phyloP scores from a whole-genome alignment of 2,797 vertebrate species.

The Erpetoichthys calabaricus region DNA sequence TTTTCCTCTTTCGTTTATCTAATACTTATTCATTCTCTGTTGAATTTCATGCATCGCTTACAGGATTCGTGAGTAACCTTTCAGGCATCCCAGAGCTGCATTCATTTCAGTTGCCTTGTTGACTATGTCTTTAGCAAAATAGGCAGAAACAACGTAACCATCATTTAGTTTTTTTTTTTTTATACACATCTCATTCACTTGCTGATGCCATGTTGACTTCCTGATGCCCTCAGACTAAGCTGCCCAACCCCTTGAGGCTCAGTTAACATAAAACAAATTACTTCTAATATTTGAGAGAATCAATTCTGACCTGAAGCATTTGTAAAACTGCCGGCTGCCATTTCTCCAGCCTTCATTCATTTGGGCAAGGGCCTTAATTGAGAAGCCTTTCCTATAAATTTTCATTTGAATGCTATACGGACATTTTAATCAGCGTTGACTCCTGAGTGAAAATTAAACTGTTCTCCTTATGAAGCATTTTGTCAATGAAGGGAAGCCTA shows the following conservation, averaged over 20 bases:
- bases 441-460: conserved; percentile 33
- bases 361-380: conserved; percentile 40
- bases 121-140: no score
- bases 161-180: no score
- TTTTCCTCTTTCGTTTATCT: no score
- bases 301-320: conserved; percentile 46
- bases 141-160: no score
- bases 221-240: conserved; percentile 30
- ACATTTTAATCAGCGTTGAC: conserved; percentile 59
- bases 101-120: no score
- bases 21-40: no score
- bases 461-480: conserved; percentile 1
- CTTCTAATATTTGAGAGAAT: conserved; percentile 49
- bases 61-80: no score
- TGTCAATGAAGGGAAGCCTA: conserved; percentile 5
- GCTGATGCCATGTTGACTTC: background rate
- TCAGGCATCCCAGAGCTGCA: no score
- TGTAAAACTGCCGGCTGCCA: conserved; percentile 43
- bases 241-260: conserved; percentile 41
- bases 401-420: conserved; percentile 53
- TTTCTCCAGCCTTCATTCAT: conserved; percentile 37
- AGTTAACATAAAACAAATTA: conserved; percentile 54
- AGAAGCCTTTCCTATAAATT: conserved; percentile 38
- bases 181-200: no score
- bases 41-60: no score